These are phyloP conservation scores for Phalloptychus januarius DNA, from an alignment of 2,797 vertebrate species.

Conservation along the genomic window DNA sequence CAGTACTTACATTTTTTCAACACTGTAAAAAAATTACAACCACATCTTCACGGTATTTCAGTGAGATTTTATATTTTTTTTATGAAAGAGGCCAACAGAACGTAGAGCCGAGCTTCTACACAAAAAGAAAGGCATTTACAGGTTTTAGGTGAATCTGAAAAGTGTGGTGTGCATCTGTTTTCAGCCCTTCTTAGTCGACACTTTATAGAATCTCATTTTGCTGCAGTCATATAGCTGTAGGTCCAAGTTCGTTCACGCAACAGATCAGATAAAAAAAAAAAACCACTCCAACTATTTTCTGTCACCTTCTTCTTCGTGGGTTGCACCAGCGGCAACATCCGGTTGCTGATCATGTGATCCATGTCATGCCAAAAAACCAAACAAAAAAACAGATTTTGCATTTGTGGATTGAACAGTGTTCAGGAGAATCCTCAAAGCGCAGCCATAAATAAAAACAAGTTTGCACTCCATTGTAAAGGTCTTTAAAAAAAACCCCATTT, in stretches of 20 bases:
- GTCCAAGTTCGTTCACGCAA: background rate
- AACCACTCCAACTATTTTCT: too few species aligned
- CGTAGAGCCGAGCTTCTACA: background rate
- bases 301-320: too few species aligned
- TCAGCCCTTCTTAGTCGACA: background rate
- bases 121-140: background rate
- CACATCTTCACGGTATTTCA: background rate
- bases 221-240: background rate
- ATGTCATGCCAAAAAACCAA: too few species aligned
- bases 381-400: too few species aligned
- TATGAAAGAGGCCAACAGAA: background rate
- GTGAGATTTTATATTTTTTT: background rate
- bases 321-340: too few species aligned
- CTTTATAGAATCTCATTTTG: background rate
- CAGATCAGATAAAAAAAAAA: too few species aligned
- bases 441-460: background rate
- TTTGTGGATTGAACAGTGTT: background rate
- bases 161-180: background rate
- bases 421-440: background rate
- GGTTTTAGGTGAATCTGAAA: background rate
- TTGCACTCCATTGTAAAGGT: background rate
- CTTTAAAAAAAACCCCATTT: background rate
- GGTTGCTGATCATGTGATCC: too few species aligned
- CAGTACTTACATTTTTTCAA: background rate
- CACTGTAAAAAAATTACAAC: background rate